Percentiles rank a stretch among this genome's conserved stretches.
These are phyloP conservation scores for Mimachlamys varia DNA, from an alignment of 2,888 invertebrate species.

Conservation along the genomic window DNA sequence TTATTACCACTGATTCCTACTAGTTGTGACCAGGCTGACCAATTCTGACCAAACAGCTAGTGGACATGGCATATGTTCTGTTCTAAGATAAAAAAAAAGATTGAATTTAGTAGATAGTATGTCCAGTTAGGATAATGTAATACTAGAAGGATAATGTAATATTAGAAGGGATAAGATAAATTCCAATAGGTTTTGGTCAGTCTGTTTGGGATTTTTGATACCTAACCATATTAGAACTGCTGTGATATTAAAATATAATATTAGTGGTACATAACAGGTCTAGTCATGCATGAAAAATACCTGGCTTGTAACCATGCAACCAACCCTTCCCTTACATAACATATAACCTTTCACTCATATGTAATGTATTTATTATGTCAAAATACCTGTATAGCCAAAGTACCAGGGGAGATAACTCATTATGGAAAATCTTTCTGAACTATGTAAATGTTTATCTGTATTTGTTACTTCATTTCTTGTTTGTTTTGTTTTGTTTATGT, in stretches of 20 bases:
- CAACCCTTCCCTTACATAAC: background rate
- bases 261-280: background rate
- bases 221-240: background rate
- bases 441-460: background rate
- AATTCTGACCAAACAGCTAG: conserved; percentile 6
- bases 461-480: background rate
- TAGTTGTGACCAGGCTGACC: conserved; percentile 25
- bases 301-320: background rate
- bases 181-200: background rate
- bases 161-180: background rate
- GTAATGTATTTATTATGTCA: background rate
- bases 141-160: background rate
- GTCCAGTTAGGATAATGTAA: background rate
- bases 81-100: background rate
- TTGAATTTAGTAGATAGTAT: background rate
- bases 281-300: conserved; percentile 25
- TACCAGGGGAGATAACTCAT: background rate
- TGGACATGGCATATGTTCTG: background rate
- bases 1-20: background rate
- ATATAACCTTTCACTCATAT: background rate
- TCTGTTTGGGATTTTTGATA: background rate
- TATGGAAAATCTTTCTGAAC: background rate
- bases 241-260: conserved; percentile 21
- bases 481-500: background rate
- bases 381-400: background rate